Conservation (phyloP, 2,113 vertebrate species). For the Entelurus aequoreus region DNA sequence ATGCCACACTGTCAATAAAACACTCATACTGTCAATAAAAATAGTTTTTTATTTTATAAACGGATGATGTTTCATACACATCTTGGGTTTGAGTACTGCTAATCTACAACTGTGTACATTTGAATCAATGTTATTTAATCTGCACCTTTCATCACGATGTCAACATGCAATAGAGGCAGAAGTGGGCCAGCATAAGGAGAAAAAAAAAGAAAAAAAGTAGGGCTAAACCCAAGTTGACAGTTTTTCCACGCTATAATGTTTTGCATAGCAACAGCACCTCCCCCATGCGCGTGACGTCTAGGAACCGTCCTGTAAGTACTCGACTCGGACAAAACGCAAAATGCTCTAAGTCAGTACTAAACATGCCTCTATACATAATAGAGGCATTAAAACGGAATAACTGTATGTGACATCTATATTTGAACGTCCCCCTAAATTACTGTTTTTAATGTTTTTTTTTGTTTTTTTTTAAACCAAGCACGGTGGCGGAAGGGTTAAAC, state of each 20-base stretch:
- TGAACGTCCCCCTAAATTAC: fast-evolving
- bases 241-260: slow-evolving; percentile 71
- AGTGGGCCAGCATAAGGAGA: slow-evolving; percentile 30
- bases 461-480: neutral
- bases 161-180: slow-evolving; percentile 18
- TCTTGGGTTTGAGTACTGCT: neutral
- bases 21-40: neutral
- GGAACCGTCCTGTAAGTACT: slow-evolving; percentile 55
- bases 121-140: neutral
- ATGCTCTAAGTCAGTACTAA: neutral
- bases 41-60: too few relatives aligned
- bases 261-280: slow-evolving; percentile 78
- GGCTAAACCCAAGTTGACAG: slow-evolving; percentile 54
- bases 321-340: slow-evolving; percentile 38
- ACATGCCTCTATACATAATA: neutral
- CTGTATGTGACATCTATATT: neutral
- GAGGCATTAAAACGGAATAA: fast-evolving
- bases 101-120: neutral
- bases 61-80: neutral
- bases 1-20: neutral
- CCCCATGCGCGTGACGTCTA: slow-evolving; percentile 27
- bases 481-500: slow-evolving; percentile 63
- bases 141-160: neutral
- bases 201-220: slow-evolving; percentile 23
- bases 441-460: neutral